Evolutionary conservation across 2,113 vertebrate species (phyloP).

Genomic region (Acanthisitta chloris): DNA sequence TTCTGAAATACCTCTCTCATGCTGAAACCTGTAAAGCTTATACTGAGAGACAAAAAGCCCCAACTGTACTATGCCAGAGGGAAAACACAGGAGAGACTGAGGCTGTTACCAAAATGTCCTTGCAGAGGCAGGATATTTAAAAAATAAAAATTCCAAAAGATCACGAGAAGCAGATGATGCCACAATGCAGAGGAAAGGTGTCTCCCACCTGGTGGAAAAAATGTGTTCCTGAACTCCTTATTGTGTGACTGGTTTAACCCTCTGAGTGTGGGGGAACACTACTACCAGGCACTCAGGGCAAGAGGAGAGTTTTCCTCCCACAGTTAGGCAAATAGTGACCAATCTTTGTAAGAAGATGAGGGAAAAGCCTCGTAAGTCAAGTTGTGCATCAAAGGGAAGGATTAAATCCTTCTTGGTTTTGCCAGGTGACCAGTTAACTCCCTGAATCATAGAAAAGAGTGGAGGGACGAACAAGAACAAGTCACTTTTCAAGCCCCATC

Average conservation of each 20-base stretch:
- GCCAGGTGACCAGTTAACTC: neutral
- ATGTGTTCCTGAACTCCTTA: neutral
- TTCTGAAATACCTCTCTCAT: neutral
- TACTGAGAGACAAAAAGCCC: neutral
- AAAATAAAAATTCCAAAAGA: neutral
- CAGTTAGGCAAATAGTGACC: neutral
- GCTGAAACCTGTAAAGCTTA: neutral
- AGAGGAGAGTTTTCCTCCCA: neutral
- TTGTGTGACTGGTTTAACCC: neutral
- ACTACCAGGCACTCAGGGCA: fast-evolving
- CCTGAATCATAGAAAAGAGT: neutral
- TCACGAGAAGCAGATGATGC: neutral
- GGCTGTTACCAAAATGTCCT: neutral
- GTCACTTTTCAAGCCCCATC: neutral
- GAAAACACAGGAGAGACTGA: neutral
- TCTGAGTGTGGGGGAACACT: neutral
- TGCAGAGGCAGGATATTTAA: neutral
- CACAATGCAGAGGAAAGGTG: neutral
- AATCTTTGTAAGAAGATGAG: neutral
- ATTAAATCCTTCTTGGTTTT: neutral
- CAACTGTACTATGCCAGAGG: neutral
- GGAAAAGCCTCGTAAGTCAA: neutral
- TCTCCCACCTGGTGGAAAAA: neutral
- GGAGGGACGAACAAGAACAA: neutral
- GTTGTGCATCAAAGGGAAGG: neutral